A percentile compares a stretch with the other conserved stretches of the same genome.
Evolutionary conservation across 2,113 vertebrate species (phyloP).

Genomic region (Hyperoodon ampullatus): DNA sequence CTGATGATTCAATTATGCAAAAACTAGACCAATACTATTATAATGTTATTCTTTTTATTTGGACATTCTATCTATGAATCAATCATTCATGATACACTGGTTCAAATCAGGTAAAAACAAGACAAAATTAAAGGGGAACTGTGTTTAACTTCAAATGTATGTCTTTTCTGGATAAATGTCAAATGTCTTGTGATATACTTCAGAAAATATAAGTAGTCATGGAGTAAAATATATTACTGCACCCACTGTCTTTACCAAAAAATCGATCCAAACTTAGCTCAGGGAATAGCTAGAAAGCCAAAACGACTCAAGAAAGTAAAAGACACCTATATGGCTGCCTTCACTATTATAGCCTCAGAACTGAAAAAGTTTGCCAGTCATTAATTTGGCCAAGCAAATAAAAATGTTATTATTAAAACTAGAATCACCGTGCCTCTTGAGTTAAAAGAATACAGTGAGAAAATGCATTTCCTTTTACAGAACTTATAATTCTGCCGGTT

Average conservation of each 20-base stretch:
- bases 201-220: slow-evolving; percentile 33
- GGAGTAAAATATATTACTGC: slow-evolving; percentile 45
- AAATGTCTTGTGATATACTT: slow-evolving; percentile 5
- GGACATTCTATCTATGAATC: slow-evolving; percentile 25
- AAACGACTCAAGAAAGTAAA: slow-evolving; percentile 46
- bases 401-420: background rate
- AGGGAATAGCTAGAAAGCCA: slow-evolving; percentile 26
- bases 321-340: background rate
- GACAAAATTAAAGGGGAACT: slow-evolving; percentile 28
- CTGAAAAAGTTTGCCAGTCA: background rate
- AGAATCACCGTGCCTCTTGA: slow-evolving; percentile 18
- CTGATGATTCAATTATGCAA: background rate
- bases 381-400: slow-evolving; percentile 14
- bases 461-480: slow-evolving; percentile 10
- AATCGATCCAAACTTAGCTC: slow-evolving; percentile 47
- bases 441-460: background rate
- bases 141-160: slow-evolving; percentile 31
- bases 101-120: slow-evolving; percentile 27
- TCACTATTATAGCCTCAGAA: background rate
- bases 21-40: background rate
- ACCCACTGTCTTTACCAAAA: slow-evolving; percentile 45
- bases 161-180: slow-evolving; percentile 30
- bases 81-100: background rate
- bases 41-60: slow-evolving; percentile 29
- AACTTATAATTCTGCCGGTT: slow-evolving; percentile 44